Evolutionary conservation across 2,113 vertebrate species (phyloP).

Genomic region (Daboia siamensis): DNA sequence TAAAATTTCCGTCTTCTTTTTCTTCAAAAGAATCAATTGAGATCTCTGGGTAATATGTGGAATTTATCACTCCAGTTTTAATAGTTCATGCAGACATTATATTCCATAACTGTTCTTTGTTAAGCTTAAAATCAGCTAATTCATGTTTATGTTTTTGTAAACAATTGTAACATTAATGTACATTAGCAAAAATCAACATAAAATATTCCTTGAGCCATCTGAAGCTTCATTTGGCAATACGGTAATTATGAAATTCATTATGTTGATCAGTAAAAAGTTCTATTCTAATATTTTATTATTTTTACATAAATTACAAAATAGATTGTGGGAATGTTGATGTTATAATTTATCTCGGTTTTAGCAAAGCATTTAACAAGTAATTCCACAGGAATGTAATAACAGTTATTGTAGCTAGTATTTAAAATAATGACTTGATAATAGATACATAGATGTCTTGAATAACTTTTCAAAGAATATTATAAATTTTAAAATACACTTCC

Average conservation of each 20-base stretch:
- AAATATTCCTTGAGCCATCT: not conserved
- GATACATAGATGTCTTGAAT: not conserved
- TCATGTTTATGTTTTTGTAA: not conserved
- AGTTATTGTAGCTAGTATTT: not conserved
- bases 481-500: not conserved
- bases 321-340: not conserved
- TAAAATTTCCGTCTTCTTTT: not conserved
- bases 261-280: not conserved
- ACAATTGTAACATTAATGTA: not conserved
- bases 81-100: not conserved
- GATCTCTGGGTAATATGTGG: not conserved
- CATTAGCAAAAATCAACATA: not conserved
- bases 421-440: not conserved
- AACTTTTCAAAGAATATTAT: not conserved
- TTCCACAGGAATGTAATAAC: not conserved
- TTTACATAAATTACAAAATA: not conserved
- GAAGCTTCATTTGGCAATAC: not conserved
- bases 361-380: not conserved
- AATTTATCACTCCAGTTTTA: not conserved
- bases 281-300: not conserved
- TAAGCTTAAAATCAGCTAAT: not conserved
- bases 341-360: not conserved
- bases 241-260: not conserved
- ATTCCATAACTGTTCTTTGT: not conserved
- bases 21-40: not conserved